phyloP scores from a whole-genome alignment of 2,113 vertebrate species.

The Miniopterus natalensis region DNA sequence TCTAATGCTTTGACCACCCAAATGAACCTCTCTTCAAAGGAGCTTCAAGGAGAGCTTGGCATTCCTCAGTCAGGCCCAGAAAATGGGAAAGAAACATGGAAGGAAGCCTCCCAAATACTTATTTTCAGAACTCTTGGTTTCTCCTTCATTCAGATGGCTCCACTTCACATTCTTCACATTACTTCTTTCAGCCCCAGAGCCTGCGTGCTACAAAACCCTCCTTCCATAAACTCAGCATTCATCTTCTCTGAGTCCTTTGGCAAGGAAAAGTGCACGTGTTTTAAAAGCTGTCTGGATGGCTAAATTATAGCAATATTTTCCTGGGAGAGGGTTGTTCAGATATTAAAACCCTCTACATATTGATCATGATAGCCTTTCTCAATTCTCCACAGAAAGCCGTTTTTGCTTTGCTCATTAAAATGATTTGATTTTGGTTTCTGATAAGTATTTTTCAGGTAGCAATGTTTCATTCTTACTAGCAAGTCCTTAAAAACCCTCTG shows the following conservation, averaged over 20 bases:
- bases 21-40: background rate
- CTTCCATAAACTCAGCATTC: background rate
- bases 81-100: background rate
- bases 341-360: conserved; percentile 52
- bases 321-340: conserved; percentile 29
- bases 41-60: background rate
- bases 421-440: conserved; percentile 77
- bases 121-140: background rate
- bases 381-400: background rate
- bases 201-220: background rate
- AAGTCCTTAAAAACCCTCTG: conserved; percentile 66
- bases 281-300: conserved; percentile 50
- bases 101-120: no score
- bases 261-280: background rate
- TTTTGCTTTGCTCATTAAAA: conserved; percentile 67
- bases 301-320: conserved; percentile 60
- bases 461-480: conserved; percentile 70
- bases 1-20: background rate
- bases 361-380: conserved; percentile 41
- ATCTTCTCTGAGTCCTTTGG: conserved; percentile 40
- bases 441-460: conserved; percentile 73
- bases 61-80: background rate
- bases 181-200: background rate
- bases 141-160: background rate
- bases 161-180: background rate